Percentiles rank a stretch among this genome's conserved stretches.
These are phyloP conservation scores for Ochropleura plecta DNA, from an alignment of 2,888 invertebrate genomes.

Conservation along the genomic window DNA sequence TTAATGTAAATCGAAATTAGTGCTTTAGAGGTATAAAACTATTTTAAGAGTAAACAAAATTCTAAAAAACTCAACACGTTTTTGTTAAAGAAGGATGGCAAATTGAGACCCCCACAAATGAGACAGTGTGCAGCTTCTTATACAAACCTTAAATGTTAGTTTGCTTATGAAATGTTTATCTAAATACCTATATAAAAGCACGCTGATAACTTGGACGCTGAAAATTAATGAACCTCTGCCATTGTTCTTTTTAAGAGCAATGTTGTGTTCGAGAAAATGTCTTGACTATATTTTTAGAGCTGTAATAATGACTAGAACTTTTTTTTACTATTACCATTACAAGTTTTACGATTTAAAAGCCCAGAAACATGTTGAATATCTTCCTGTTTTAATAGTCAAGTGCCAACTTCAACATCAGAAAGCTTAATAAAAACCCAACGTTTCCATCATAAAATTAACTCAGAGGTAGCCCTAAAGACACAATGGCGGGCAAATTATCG, in stretches of 20 bases:
- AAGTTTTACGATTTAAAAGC: background rate
- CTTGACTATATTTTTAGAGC: background rate
- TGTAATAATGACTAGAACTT: background rate
- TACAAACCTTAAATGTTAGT: background rate
- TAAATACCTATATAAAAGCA: background rate
- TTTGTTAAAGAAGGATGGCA: background rate
- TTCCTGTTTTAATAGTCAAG: background rate
- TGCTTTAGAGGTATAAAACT: background rate
- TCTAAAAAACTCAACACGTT: background rate
- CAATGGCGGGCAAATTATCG: slow-evolving; percentile 66
- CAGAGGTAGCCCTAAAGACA: slow-evolving; percentile 54
- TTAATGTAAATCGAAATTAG: background rate
- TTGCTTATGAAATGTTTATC: background rate
- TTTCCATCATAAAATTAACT: slow-evolving; percentile 33
- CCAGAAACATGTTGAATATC: background rate
- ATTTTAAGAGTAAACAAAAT: background rate
- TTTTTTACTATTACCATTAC: background rate
- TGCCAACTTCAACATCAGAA: background rate
- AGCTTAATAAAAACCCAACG: slow-evolving; percentile 7
- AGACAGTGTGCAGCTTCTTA: background rate
- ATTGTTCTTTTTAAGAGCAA: background rate
- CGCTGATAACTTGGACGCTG: background rate
- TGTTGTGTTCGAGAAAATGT: background rate
- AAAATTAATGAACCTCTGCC: background rate
- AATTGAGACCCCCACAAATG: background rate